Evolutionary conservation across 1,140 invertebrate species (phyloP).

Genomic region (Lasaia peninsularis): DNA sequence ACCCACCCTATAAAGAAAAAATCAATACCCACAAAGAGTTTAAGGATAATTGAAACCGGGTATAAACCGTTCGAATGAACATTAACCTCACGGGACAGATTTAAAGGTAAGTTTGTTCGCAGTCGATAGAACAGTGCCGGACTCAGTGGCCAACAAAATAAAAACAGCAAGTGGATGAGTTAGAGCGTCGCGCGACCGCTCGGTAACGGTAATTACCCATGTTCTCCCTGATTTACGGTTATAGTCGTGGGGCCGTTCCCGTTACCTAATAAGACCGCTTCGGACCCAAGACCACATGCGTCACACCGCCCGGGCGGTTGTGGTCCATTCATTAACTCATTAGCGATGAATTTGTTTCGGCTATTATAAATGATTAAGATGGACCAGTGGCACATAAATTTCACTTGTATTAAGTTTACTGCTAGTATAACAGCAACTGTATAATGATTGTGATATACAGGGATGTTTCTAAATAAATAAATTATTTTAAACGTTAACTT

Average conservation of each 20-base stretch:
- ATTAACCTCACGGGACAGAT: constrained; percentile 67
- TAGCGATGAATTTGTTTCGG: constrained; percentile 62
- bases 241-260: constrained; percentile 72
- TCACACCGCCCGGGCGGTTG: constrained; percentile 36
- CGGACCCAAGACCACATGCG: constrained; percentile 69
- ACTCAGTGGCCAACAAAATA: constrained; percentile 69
- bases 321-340: constrained; percentile 64
- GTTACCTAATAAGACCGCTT: constrained; percentile 77
- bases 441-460: too few species aligned
- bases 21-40: neutral
- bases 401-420: neutral
- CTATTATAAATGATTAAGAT: constrained; percentile 63
- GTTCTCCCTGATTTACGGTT: constrained; percentile 76
- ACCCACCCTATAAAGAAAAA: constrained; percentile 17
- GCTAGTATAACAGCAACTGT: too few species aligned
- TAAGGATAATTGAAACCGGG: constrained; percentile 56
- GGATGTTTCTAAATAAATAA: too few species aligned
- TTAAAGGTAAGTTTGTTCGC: constrained; percentile 69
- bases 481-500: too few species aligned
- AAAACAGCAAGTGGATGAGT: constrained; percentile 73
- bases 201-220: constrained; percentile 74
- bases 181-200: constrained; percentile 71
- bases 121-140: constrained; percentile 67
- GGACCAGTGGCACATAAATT: constrained; percentile 13
- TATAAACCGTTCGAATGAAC: constrained; percentile 55